A percentile compares a stretch with the other conserved stretches of the same genome.
Conservation (phyloP, 2,113 vertebrate genomes). For the Hippopotamus amphibius region DNA sequence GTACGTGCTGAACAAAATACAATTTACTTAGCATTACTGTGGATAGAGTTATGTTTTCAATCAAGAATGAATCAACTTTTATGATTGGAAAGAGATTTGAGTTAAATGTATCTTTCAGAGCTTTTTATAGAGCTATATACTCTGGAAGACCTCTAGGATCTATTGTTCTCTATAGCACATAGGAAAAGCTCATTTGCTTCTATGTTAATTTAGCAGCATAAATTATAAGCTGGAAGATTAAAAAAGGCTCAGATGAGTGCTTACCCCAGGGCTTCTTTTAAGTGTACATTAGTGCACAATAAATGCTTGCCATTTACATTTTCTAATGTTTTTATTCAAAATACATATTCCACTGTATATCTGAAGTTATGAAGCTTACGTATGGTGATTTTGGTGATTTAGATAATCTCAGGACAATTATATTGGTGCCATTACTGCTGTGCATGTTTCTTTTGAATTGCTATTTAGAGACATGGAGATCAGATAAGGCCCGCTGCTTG, state of each 20-base stretch:
- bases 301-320: conserved; percentile 2
- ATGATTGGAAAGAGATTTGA: conserved; percentile 46
- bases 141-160: not conserved
- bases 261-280: not conserved
- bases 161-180: not conserved
- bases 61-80: conserved; percentile 54
- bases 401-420: conserved; percentile 9
- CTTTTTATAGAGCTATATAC: not conserved
- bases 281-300: not conserved
- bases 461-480: not conserved
- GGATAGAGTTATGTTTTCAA: conserved; percentile 36
- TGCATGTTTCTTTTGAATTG: not conserved
- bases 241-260: not conserved
- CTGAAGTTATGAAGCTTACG: conserved; percentile 29
- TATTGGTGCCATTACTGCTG: not conserved
- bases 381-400: not conserved
- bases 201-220: conserved; percentile 14
- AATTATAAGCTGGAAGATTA: conserved; percentile 29
- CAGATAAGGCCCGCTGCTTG: not conserved
- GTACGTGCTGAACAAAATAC: not conserved
- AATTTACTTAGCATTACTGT: not conserved
- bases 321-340: conserved; percentile 41
- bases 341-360: not conserved
- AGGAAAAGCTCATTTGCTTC: conserved; percentile 9
- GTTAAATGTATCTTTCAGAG: conserved; percentile 39